Evolutionary conservation across 1,140 invertebrate genomes (phyloP), one percentile per base, ranked within the genome.

Genomic region (Philopotamus ludificatus): DNA sequence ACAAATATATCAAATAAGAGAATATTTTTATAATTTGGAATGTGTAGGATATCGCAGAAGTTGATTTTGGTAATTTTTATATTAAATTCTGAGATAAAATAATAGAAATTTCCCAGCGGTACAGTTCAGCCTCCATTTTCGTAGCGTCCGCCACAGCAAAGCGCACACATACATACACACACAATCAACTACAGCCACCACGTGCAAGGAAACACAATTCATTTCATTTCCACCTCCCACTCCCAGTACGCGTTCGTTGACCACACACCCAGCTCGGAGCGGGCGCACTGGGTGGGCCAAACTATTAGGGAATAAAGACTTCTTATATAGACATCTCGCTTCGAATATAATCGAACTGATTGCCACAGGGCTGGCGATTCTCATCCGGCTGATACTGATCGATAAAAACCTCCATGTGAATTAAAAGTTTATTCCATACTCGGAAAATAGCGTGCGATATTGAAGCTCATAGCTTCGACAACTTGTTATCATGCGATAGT

Each of bases 311-410:
- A 21, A 22, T 53, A 25, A 53, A 23, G 50, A 53, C 21, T 21
- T 55, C 28, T 57, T 57, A 57, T 57, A 57, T 57, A 57, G 54
- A 57, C 54, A 57, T 57, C 54, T 57, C 21, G 34, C 10, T n/a
- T 34, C 39, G 2, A 21, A 57, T 9, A 20, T 42, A 42, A 57
- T 57, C 34, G 34, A 12, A 34, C 4, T 7, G 28, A 34, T 34
- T 34, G 28, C 28, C 4, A 34, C 23, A 57, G 54, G 54, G 54
- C 26, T 57, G 26, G 28, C 34, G n/a, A n/a, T n/a, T n/a, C n/a
- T n/a, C n/a, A n/a, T n/a, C n/a, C n/a, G n/a, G n/a, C n/a, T n/a
- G n/a, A n/a, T n/a, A n/a, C n/a, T n/a, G n/a, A n/a, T n/a, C n/a
- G n/a, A n/a, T n/a, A n/a, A n/a, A n/a, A n/a, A n/a, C n/a, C n/a